These are phyloP conservation scores for Meteorus colon DNA, from an alignment of 2,888 invertebrate genomes.

Conservation along the genomic window DNA sequence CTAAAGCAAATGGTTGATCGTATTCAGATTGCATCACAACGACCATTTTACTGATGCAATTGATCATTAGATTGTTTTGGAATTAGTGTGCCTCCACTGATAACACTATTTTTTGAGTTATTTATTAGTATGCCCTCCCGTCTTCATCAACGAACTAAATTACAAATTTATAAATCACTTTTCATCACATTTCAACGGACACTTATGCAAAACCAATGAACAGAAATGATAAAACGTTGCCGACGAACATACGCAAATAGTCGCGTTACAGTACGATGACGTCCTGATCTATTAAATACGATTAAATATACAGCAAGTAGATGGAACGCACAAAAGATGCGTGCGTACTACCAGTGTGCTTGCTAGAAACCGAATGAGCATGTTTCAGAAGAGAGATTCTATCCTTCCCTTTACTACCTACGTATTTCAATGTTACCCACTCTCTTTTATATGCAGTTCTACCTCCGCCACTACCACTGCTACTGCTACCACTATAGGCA, in stretches of 20 bases:
- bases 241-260: no score
- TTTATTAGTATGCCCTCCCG: neutral
- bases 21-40: conserved; percentile 67
- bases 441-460: conserved; percentile 17
- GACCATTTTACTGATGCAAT: conserved; percentile 59
- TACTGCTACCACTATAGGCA: neutral
- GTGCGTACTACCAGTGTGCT: conserved; percentile 59
- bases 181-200: neutral
- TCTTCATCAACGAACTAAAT: neutral
- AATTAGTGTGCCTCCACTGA: neutral
- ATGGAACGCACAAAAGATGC: conserved; percentile 50
- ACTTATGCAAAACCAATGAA: neutral
- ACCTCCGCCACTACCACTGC: neutral
- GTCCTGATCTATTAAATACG: no score
- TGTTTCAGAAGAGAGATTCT: conserved; percentile 60
- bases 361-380: conserved; percentile 64
- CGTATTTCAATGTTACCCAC: conserved; percentile 17
- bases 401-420: conserved; percentile 53
- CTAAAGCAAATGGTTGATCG: conserved; percentile 63
- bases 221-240: no score
- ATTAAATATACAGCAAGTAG: neutral
- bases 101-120: neutral
- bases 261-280: no score
- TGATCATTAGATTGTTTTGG: neutral
- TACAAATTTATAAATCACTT: neutral